These are phyloP conservation scores for Sternotherus odoratus DNA, from an alignment of 2,797 vertebrate genomes.

Conservation along the genomic window DNA sequence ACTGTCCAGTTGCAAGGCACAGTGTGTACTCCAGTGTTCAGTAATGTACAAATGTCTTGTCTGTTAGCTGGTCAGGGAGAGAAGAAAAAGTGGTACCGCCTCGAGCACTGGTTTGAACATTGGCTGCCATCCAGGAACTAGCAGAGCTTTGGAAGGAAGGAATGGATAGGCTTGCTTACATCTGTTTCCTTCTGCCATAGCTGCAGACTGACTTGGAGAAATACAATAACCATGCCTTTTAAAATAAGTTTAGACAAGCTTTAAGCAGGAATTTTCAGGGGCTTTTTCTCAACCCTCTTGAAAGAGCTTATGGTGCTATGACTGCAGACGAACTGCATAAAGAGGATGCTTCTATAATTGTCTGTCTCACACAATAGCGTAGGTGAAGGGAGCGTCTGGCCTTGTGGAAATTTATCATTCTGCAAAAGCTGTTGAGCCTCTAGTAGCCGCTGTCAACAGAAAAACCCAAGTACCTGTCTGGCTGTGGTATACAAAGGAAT, in stretches of 20 bases:
- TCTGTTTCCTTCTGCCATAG: conserved; percentile 48
- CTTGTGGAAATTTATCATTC: background rate
- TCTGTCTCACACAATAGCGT: background rate
- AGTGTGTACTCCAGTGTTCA: background rate
- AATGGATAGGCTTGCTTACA: background rate
- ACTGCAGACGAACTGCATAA: background rate
- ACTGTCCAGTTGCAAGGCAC: conserved; percentile 5
- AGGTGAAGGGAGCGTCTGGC: conserved; percentile 1
- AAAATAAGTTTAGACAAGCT: background rate
- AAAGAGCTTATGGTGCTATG: background rate
- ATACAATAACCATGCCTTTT: no score
- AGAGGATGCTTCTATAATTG: background rate
- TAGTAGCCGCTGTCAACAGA: background rate
- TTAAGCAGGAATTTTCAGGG: background rate
- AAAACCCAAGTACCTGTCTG: background rate
- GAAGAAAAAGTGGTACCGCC: conserved; percentile 15
- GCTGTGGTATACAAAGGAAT: background rate
- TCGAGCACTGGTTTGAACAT: conserved; percentile 37
- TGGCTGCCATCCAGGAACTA: conserved; percentile 67
- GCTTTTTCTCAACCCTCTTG: background rate
- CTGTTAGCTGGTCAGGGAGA: conserved; percentile 21
- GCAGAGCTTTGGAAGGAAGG: conserved; percentile 30
- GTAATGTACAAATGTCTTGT: background rate
- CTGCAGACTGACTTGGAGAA: background rate
- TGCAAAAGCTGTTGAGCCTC: background rate